Percentiles rank a stretch among this genome's conserved stretches.
Evolutionary conservation across 2,888 invertebrate genomes (phyloP).

Genomic region (Himalopsyche tibetana): DNA sequence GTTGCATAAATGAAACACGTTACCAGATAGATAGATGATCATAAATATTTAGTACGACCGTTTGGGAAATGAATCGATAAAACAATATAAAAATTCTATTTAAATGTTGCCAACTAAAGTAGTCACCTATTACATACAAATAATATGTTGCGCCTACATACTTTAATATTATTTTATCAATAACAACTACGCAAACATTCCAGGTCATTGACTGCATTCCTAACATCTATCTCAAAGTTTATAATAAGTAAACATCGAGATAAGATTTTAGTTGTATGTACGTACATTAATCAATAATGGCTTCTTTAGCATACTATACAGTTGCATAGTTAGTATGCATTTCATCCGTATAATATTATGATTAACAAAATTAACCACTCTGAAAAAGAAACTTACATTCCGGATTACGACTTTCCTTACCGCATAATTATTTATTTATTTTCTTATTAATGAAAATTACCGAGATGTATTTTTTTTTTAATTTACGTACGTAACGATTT

Average conservation of each 20-base stretch:
- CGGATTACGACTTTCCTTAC: neutral
- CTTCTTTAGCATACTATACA: neutral
- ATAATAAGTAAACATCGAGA: neutral
- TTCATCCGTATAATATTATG: neutral
- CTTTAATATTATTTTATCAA: neutral
- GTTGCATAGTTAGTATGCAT: neutral
- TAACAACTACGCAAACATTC: neutral
- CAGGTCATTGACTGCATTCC: slow-evolving; percentile 31
- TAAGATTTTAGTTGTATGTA: neutral
- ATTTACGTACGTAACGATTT: neutral
- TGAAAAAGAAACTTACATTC: neutral
- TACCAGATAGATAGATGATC: too few species aligned
- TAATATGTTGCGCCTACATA: too few species aligned
- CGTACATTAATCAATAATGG: neutral
- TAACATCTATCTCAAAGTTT: neutral
- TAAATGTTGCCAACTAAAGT: too few species aligned
- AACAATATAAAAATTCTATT: too few species aligned
- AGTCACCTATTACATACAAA: too few species aligned
- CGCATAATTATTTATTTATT: too few species aligned
- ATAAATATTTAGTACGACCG: too few species aligned
- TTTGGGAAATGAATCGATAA: too few species aligned
- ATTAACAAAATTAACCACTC: neutral
- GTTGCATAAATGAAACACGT: too few species aligned
- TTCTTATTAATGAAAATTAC: neutral
- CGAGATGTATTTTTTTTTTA: neutral